phyloP scores from a whole-genome alignment of 2,888 invertebrate genomes.

The Listrodromus nycthemerus region DNA sequence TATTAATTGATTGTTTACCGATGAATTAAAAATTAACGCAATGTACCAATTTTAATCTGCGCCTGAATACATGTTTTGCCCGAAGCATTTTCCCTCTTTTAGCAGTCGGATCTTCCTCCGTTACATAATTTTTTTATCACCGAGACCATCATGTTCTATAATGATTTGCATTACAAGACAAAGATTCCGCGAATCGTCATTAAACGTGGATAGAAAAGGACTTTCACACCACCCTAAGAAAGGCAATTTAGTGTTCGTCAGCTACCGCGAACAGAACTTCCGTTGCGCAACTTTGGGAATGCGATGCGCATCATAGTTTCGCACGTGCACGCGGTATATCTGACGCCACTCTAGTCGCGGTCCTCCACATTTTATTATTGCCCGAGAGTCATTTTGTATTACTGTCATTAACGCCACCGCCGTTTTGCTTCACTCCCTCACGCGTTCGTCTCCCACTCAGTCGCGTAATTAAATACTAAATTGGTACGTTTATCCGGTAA shows the following conservation, averaged over 20 bases:
- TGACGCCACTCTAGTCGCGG: slow-evolving; percentile 53
- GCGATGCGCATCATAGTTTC: slow-evolving; percentile 48
- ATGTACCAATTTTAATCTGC: not conserved
- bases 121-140: not conserved
- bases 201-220: not conserved
- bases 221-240: slow-evolving; percentile 7
- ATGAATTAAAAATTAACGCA: not conserved
- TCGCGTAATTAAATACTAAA: slow-evolving; percentile 81
- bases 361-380: slow-evolving; percentile 79
- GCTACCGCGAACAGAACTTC: slow-evolving; percentile 42
- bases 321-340: slow-evolving; percentile 56
- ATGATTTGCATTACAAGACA: not conserved
- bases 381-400: slow-evolving; percentile 74
- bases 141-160: not conserved
- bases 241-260: slow-evolving; percentile 36
- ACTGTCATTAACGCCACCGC: slow-evolving; percentile 79
- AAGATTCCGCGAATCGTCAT: not conserved
- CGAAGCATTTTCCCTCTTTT: not conserved
- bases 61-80: not conserved
- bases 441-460: slow-evolving; percentile 8
- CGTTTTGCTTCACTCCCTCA: slow-evolving; percentile 69
- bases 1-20: not conserved
- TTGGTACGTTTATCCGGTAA: slow-evolving; percentile 77
- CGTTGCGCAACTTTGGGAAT: slow-evolving; percentile 50
- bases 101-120: not conserved